phyloP scores from a whole-genome alignment of 2,113 vertebrate species.

The Ochotona princeps region DNA sequence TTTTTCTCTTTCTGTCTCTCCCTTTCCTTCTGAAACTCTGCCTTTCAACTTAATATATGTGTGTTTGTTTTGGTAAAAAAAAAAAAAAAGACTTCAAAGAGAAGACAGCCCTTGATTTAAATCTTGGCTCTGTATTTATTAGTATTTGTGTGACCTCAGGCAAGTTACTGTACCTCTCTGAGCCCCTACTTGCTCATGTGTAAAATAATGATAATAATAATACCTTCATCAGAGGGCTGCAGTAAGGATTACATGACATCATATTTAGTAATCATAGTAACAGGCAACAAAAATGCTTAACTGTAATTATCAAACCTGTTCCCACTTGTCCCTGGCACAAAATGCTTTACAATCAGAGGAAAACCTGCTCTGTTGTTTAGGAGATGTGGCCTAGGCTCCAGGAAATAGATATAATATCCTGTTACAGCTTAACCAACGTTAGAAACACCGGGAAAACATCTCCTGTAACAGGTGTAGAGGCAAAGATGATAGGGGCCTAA shows the following conservation, averaged over 20 bases:
- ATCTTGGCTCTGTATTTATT: constrained; percentile 36
- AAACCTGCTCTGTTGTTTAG: constrained; percentile 45
- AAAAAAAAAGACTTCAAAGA: not conserved
- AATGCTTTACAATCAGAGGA: constrained; percentile 19
- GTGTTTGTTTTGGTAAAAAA: too few relatives aligned
- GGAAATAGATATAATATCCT: constrained; percentile 16
- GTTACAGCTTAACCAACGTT: constrained; percentile 1
- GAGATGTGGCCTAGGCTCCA: not conserved
- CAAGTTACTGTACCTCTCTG: constrained; percentile 59
- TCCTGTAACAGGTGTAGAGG: constrained; percentile 3
- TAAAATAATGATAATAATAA: constrained; percentile 62
- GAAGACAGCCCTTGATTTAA: constrained; percentile 28
- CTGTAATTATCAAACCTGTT: constrained; percentile 66
- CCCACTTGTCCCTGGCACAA: constrained; percentile 56
- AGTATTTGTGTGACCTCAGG: constrained; percentile 64
- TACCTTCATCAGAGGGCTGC: constrained; percentile 50
- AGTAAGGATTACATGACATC: constrained; percentile 68
- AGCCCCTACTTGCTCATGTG: constrained; percentile 53
- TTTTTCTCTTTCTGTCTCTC: too few relatives aligned
- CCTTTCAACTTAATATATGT: too few relatives aligned
- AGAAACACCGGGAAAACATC: not conserved
- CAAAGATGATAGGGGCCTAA: not conserved
- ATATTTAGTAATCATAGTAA: constrained; percentile 58
- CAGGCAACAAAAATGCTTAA: constrained; percentile 57
- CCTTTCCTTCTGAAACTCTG: too few relatives aligned